Percentiles rank a stretch among this genome's conserved stretches.
Conservation (phyloP, 2,888 invertebrate genomes). For the Nycteola revayana region DNA sequence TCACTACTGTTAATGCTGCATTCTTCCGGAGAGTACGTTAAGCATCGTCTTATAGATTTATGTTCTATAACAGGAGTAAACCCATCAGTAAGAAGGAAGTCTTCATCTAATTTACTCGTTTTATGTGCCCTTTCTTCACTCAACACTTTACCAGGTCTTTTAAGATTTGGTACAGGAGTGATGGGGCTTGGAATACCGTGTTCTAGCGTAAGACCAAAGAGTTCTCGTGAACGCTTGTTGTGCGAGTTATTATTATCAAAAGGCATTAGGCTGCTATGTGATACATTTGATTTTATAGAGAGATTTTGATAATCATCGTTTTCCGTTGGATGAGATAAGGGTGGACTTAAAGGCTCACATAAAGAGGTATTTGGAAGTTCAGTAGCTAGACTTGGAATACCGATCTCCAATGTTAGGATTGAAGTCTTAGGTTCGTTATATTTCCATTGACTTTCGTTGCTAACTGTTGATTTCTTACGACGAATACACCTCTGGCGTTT, state of each 20-base stretch:
- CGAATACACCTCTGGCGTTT: constrained; percentile 83
- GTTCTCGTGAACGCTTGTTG: constrained; percentile 56
- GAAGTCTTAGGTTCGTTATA: constrained; percentile 51
- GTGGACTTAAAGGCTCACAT: constrained; percentile 55
- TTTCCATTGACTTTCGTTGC: constrained; percentile 63
- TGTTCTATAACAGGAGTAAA: constrained; percentile 74
- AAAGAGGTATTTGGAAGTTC: constrained; percentile 60
- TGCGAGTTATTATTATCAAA: constrained; percentile 48
- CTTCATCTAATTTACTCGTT: constrained; percentile 77
- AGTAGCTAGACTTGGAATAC: constrained; percentile 67
- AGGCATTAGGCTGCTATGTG: constrained; percentile 68
- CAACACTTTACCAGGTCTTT: constrained; percentile 63
- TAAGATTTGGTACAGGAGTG: constrained; percentile 66
- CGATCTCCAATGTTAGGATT: constrained; percentile 65
- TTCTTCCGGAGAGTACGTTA: constrained; percentile 82
- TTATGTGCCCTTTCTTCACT: constrained; percentile 73
- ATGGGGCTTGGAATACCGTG: constrained; percentile 80
- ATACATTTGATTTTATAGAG: constrained; percentile 59
- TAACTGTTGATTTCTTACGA: constrained; percentile 73
- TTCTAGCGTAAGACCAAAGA: constrained; percentile 71
- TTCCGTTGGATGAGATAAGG: constrained; percentile 42
- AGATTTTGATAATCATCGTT: constrained; percentile 38
- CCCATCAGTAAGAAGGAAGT: constrained; percentile 57
- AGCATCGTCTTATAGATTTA: constrained; percentile 77
- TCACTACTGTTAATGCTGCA: constrained; percentile 75